phyloP scores from a whole-genome alignment of 2,113 vertebrate species.

The Campylomormyrus numenius region DNA sequence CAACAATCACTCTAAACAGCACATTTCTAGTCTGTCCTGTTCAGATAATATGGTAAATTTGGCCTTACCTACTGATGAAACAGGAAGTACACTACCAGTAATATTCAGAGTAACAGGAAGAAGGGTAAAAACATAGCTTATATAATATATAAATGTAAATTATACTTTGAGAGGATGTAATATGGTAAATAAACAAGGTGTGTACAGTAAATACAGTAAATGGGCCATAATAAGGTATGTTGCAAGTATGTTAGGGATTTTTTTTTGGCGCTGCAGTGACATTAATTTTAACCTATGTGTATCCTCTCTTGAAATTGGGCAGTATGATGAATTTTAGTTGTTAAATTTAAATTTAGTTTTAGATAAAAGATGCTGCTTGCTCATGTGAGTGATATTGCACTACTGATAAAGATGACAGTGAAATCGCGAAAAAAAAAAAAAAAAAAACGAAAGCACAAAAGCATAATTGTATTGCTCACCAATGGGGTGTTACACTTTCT shows the following conservation, averaged over 20 bases:
- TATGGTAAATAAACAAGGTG: neutral
- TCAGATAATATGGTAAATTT: neutral
- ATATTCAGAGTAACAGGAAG: neutral
- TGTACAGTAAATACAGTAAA: too few species aligned
- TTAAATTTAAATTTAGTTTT: constrained; percentile 36
- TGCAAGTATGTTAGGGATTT: neutral
- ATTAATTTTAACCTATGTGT: neutral
- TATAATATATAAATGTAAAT: neutral
- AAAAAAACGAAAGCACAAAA: constrained; percentile 45
- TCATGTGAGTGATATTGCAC: neutral
- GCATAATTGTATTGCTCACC: constrained; percentile 65
- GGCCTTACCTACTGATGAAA: neutral
- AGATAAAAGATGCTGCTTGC: constrained; percentile 27
- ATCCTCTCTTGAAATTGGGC: neutral
- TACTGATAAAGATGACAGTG: constrained; percentile 47
- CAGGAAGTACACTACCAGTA: neutral
- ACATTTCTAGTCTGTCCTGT: constrained; percentile 22
- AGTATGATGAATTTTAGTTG: neutral
- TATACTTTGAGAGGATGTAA: too few species aligned
- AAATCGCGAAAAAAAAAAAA: constrained; percentile 30
- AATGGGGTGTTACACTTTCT: constrained; percentile 65
- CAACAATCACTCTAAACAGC: too few species aligned
- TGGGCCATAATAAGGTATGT: neutral
- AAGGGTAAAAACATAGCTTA: neutral
- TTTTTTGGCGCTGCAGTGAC: neutral